phyloP scores from a whole-genome alignment of 2,888 invertebrate genomes.

The Ptilodon capucinus region DNA sequence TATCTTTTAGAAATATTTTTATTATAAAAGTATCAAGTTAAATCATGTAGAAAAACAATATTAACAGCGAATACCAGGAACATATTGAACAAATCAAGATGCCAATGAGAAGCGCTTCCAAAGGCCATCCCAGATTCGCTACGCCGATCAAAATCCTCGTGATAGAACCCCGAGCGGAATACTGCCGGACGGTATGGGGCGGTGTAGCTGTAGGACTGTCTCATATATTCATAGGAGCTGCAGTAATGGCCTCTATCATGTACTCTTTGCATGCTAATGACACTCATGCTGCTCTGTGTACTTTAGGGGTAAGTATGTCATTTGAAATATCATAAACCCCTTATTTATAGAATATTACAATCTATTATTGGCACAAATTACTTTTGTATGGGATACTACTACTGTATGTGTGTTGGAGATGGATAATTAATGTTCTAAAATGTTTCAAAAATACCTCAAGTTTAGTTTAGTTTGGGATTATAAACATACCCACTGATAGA shows the following conservation, averaged over 20 bases:
- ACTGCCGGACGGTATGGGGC: conserved; percentile 41
- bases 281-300: conserved; percentile 36
- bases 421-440: too few species aligned
- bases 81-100: not conserved
- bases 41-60: too few species aligned
- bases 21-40: too few species aligned
- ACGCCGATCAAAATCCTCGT: conserved; percentile 37
- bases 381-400: too few species aligned
- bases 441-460: too few species aligned
- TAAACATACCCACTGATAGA: too few species aligned
- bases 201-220: conserved; percentile 37
- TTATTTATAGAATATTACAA: not conserved
- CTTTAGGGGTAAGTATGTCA: conserved; percentile 13
- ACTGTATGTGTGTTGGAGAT: too few species aligned
- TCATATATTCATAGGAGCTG: conserved; percentile 45
- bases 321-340: too few species aligned
- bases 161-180: conserved; percentile 37
- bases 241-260: conserved; percentile 32
- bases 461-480: too few species aligned
- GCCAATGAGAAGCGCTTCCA: not conserved
- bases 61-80: not conserved
- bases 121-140: conserved; percentile 11
- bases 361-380: too few species aligned
- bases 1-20: too few species aligned
- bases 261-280: conserved; percentile 34